Conservation (phyloP, 2,888 invertebrate genomes). For the Patella caerulea region DNA sequence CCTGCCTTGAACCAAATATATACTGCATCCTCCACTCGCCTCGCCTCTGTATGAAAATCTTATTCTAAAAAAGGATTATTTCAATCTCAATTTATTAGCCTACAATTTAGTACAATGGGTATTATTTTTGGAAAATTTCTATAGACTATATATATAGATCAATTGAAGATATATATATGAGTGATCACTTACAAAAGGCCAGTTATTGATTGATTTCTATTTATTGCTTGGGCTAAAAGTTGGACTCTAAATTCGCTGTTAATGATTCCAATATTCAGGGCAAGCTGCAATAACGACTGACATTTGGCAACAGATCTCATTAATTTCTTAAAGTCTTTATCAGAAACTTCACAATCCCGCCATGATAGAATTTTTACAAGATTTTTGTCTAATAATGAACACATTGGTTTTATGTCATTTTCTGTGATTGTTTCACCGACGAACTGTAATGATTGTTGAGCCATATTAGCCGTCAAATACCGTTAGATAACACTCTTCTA, state of each 20-base stretch:
- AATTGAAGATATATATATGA: background rate
- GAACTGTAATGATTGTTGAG: background rate
- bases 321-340: conserved; percentile 52
- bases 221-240: conserved; percentile 50
- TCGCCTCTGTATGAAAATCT: no score
- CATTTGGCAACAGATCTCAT: conserved; percentile 49
- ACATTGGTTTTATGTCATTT: conserved; percentile 49
- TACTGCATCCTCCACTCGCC: no score
- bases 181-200: conserved; percentile 58
- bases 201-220: conserved; percentile 54
- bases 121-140: background rate
- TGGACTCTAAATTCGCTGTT: conserved; percentile 47
- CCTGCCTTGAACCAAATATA: no score
- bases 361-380: conserved; percentile 53
- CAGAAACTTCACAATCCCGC: conserved; percentile 54
- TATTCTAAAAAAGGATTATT: no score
- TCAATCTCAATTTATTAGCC: background rate
- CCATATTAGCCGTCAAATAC: background rate
- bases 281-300: conserved; percentile 56
- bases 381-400: conserved; percentile 48
- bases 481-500: no score
- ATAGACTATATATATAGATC: no score
- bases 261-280: conserved; percentile 57
- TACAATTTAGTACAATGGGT: no score
- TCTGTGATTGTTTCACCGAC: conserved; percentile 32